Conservation (phyloP, 2,888 invertebrate genomes). For the Dasysyrphus tricinctus region DNA sequence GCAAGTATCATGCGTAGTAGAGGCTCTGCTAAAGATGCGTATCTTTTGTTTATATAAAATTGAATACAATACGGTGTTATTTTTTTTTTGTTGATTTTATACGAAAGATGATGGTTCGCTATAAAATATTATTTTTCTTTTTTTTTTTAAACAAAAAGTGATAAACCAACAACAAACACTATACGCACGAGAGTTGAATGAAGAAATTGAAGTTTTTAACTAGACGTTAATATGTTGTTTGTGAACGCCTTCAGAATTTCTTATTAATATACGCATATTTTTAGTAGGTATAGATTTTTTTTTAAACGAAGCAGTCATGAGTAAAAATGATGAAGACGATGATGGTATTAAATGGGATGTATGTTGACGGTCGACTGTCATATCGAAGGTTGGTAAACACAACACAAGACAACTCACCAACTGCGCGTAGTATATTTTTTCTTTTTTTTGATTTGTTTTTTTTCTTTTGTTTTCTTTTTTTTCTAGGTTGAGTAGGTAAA, state of each 20-base stretch:
- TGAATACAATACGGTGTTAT: slow-evolving; percentile 17
- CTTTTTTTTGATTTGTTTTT: not conserved
- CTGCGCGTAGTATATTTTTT: not conserved
- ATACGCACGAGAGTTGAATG: slow-evolving; percentile 47
- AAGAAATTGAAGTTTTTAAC: slow-evolving; percentile 66
- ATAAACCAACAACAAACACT: slow-evolving; percentile 12
- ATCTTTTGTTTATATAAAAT: slow-evolving; percentile 41
- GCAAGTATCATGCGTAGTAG: slow-evolving; percentile 14
- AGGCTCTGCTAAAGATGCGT: slow-evolving; percentile 57
- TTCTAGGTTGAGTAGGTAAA: slow-evolving; percentile 27
- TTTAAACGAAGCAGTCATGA: slow-evolving; percentile 37
- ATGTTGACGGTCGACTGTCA: slow-evolving; percentile 57
- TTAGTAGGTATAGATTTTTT: not conserved
- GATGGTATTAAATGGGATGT: slow-evolving; percentile 66
- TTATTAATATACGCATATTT: slow-evolving; percentile 17
- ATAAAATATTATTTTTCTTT: not conserved
- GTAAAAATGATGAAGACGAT: slow-evolving; percentile 40
- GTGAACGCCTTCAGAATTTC: slow-evolving; percentile 65
- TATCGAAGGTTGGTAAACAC: slow-evolving; percentile 63
- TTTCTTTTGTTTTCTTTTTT: no score
- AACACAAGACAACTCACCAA: slow-evolving; percentile 41
- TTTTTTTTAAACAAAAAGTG: slow-evolving; percentile 3
- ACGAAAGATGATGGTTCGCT: not conserved
- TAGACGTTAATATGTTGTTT: slow-evolving; percentile 61
- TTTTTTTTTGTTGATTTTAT: not conserved